Base-by-base conservation (phyloP, 1,140 invertebrate species). In the Forficula auricularia region DNA sequence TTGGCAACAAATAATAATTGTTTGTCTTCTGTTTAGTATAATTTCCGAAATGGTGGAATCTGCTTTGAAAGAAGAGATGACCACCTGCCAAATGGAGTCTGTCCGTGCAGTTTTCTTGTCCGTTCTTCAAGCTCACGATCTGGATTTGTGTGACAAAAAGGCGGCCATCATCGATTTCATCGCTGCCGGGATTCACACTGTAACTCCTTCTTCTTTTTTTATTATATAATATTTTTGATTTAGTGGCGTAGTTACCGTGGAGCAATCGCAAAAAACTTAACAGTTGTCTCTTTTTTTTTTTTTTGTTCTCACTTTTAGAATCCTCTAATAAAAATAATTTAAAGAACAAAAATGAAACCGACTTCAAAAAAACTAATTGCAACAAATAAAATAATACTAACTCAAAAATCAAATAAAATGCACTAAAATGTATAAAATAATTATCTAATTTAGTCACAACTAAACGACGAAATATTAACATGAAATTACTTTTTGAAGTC, bases 121-220 rank as follows among this genome's bases (percentile, higher is more conserved):
- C 27, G 79, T 86, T 42, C 60, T 86, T 9, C 65, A 72, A 12
- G 73, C 79, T 30, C 71, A 72, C 35, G 69, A 70, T 45, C 58
- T 85, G 36, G 81, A 86, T 53, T 71, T 76, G 46, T 63, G 75
- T 19, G 83, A 88, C 55, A 86, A 86, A 57, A 83, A 80, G 54
- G 80, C 80, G 1, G 79, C 77, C 2, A 77, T 86, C 48, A 79
- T 87, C 32, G 84, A 89, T 59, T 86, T 86, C 52, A 81, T 87
- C 49, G 79, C 82, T 1, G 81, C 82, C 18, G 83, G 82, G 36
- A 86, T 87, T 57, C 79, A 85, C 59, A 86, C 83, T 49, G 79
- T 82, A 56, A 66, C 58, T 50, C 42, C 36, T 32, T 31, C 41
- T 48, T 14, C 18, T 40, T 9, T 31, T 45, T 38, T 32, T 40